Conservation (phyloP, 2,888 invertebrate species). For the Pyrgus malvae region DNA sequence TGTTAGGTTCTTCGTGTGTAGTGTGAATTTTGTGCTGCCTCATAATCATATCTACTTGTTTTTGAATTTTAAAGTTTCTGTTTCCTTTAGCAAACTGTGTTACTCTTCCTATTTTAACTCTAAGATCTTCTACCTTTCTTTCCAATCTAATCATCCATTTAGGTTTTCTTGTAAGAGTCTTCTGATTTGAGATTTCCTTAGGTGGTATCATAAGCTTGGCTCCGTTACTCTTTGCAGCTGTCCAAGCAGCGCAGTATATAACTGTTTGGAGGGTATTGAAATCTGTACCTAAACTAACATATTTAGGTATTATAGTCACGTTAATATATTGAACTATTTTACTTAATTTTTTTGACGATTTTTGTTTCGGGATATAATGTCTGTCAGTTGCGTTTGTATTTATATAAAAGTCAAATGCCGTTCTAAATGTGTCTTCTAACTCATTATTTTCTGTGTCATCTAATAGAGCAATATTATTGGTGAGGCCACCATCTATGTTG, state of each 20-base stretch:
- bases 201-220: too few species aligned
- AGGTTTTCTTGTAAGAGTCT: too few species aligned
- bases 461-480: too few species aligned
- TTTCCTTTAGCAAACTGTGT: constrained; percentile 3
- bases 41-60: not conserved
- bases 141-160: constrained; percentile 3
- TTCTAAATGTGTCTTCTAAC: too few species aligned
- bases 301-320: not conserved
- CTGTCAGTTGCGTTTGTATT: not conserved
- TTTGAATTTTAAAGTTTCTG: not conserved
- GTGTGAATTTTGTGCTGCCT: not conserved
- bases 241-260: not conserved
- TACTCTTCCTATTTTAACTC: not conserved
- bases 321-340: not conserved
- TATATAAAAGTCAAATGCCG: not conserved
- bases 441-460: too few species aligned
- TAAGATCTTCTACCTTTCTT: not conserved
- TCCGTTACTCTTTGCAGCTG: not conserved
- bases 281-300: not conserved
- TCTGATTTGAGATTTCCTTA: too few species aligned
- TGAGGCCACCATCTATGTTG: too few species aligned
- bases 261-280: not conserved
- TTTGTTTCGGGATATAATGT: constrained; percentile 4
- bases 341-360: not conserved
- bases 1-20: not conserved